A percentile compares a stretch with the other conserved stretches of the same genome.
phyloP scores from a whole-genome alignment of 1,140 invertebrate genomes.

The Oryctes rhinoceros region DNA sequence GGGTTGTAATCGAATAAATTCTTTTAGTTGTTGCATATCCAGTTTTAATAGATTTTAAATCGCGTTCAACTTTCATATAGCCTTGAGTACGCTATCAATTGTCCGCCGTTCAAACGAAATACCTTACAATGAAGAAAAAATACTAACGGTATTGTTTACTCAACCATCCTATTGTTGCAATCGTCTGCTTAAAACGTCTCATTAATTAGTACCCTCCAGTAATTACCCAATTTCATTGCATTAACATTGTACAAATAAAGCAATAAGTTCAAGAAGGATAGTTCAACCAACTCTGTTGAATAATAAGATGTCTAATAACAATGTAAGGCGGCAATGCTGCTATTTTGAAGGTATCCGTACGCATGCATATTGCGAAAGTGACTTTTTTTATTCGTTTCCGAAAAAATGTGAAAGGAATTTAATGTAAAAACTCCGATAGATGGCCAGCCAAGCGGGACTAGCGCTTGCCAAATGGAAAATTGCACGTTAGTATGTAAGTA shows the following conservation, averaged over 20 bases:
- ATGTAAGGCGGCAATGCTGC: not conserved
- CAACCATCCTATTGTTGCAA: slow-evolving; percentile 18
- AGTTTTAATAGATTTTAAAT: slow-evolving; percentile 14
- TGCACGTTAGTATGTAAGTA: not conserved
- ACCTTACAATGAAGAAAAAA: not conserved
- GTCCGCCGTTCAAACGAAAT: not conserved
- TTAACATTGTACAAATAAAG: not conserved
- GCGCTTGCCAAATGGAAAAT: not conserved
- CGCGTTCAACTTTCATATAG: slow-evolving; percentile 17
- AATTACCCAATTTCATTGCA: not conserved
- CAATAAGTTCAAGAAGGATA: not conserved
- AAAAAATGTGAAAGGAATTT: slow-evolving; percentile 2
- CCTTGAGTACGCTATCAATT: not conserved
- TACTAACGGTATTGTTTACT: slow-evolving; percentile 6
- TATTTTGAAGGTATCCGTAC: not conserved
- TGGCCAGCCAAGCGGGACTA: not conserved
- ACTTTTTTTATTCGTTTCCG: not conserved
- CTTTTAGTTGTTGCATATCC: not conserved
- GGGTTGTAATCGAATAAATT: not conserved
- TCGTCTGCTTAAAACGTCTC: not conserved
- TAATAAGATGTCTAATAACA: slow-evolving; percentile 1
- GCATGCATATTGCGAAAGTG: not conserved
- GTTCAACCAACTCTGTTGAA: not conserved
- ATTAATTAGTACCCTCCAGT: not conserved
- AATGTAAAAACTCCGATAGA: slow-evolving; percentile 3